Base-by-base conservation (phyloP, 2,797 vertebrate genomes). In the Siniperca scherzeri region DNA sequence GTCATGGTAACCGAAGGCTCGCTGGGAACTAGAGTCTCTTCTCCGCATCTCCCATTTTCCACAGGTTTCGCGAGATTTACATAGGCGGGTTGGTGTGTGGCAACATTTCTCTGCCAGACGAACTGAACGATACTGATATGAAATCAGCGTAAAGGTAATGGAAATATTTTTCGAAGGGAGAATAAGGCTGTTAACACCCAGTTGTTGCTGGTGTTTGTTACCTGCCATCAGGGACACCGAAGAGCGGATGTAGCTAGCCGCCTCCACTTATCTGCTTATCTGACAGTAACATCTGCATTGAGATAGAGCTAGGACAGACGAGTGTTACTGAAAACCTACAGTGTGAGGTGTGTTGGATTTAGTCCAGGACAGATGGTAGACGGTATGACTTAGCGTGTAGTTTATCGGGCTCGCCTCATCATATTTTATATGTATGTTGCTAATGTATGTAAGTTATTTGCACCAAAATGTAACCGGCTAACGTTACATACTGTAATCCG, bases 81-180 rank as follows among this genome's bases (percentile, higher is more conserved):
- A 74, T 33, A 80, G 86, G 89, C 85, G 82, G 88, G 75, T 88
- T 78, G 68, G 87, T 82, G 88, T 93, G 87, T 89, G 90, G 92
- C 82, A 91, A 83, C 91, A 80, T 92, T 93, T 93, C 89, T 90
- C 88, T 88, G 93, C 91, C 88, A 91, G 90, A 89, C 87, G 89
- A 93, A 88, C 83, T 42, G 83, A 90, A 81, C 81, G 84, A 80
- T 91, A 93, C 84, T 87, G 96, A 93, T 87, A 96, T 97, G 96
- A 95, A 94, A 93, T 95, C 94, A 90, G 90, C 92, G 74, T 94
- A 87, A 94, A 96, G 95, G 96, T 96, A 96, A 95, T 80, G 68
- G 22, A 33, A 65, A 68, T 40, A 4, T 77, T 13, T 52, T 62
- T 4, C 53, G 33, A 10, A 3, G 10, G n/a, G 42, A 52, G 19